These are phyloP conservation scores for Thalpophila matura DNA, from an alignment of 2,888 invertebrate genomes.

Conservation along the genomic window DNA sequence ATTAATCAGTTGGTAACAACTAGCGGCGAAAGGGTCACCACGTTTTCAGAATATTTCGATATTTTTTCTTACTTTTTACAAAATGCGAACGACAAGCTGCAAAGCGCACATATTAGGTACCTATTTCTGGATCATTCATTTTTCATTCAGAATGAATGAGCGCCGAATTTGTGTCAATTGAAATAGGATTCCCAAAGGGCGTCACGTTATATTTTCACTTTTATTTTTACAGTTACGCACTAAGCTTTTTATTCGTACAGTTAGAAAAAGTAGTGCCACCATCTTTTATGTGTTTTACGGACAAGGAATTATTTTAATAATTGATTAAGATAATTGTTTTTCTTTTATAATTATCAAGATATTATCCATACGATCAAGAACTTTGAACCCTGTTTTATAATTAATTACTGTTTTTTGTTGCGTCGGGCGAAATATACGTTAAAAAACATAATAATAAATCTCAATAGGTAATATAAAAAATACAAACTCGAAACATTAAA, in stretches of 20 bases:
- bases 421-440: not conserved
- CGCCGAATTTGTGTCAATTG: constrained; percentile 18
- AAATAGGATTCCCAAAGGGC: constrained; percentile 28
- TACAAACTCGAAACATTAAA: not conserved
- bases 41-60: not conserved
- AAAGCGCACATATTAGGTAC: too few relatives aligned
- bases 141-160: constrained; percentile 1
- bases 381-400: too few relatives aligned
- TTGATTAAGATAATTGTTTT: too few relatives aligned
- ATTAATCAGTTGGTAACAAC: constrained; percentile 58
- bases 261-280: constrained; percentile 42
- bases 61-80: not conserved
- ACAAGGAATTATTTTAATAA: too few relatives aligned
- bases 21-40: constrained; percentile 24
- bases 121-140: too few relatives aligned
- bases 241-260: constrained; percentile 33
- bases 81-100: too few relatives aligned
- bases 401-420: too few relatives aligned
- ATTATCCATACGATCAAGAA: too few relatives aligned
- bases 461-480: not conserved
- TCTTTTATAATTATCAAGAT: too few relatives aligned
- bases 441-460: not conserved
- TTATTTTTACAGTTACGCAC: constrained; percentile 55
- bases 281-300: constrained; percentile 4
- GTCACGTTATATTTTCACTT: constrained; percentile 59